Percentiles rank a stretch among this genome's conserved stretches.
Conservation (phyloP, 2,888 invertebrate species). For the Malthinus flaveolus region DNA sequence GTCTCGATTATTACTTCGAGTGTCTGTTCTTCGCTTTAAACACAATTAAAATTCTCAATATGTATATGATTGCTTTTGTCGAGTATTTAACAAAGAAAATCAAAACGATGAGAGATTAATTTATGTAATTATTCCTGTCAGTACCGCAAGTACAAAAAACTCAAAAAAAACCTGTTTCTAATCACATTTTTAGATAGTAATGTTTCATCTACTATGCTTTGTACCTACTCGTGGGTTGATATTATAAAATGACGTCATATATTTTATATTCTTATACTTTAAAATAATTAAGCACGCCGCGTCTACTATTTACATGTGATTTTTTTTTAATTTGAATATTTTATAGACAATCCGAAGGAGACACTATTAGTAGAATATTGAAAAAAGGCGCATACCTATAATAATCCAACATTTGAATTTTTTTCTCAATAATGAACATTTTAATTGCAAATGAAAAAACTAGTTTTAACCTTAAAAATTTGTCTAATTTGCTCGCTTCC, state of each 20-base stretch:
- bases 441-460: no score
- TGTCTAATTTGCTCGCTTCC: no score
- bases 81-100: constrained; percentile 24
- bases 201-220: constrained; percentile 34
- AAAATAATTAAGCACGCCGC: not conserved
- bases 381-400: no score
- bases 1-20: constrained; percentile 6
- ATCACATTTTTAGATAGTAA: constrained; percentile 44
- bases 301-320: no score
- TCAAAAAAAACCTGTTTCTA: constrained; percentile 43
- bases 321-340: not conserved
- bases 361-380: no score
- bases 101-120: constrained; percentile 34
- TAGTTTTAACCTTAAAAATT: no score
- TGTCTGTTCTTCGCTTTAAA: no score
- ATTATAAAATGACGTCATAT: constrained; percentile 26
- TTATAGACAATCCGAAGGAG: no score
- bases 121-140: constrained; percentile 32
- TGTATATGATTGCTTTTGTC: constrained; percentile 13
- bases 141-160: constrained; percentile 38
- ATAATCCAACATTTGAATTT: no score
- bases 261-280: constrained; percentile 9
- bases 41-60: no score
- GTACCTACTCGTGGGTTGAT: constrained; percentile 34
- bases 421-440: no score